Conservation (phyloP, 2,797 vertebrate genomes). For the Rhynchonycteris naso region DNA sequence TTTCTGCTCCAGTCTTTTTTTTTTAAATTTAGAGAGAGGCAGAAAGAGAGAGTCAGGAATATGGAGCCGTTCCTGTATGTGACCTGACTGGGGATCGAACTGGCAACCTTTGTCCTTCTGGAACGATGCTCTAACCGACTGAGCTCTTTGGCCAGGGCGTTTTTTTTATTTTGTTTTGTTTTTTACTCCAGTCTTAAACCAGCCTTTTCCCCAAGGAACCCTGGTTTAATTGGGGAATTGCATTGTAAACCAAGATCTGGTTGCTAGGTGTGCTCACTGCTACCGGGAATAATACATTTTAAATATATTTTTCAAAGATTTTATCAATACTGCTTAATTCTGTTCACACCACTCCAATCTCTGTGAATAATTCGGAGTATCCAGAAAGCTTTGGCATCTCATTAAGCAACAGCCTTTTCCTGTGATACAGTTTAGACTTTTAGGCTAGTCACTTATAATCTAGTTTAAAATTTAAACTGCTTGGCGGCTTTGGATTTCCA, state of each 20-base stretch:
- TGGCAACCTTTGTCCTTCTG: no score
- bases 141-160: no score
- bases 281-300: not conserved
- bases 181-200: slow-evolving; percentile 9
- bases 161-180: not conserved
- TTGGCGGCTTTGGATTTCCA: not conserved
- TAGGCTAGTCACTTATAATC: slow-evolving; percentile 6
- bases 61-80: no score
- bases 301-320: not conserved
- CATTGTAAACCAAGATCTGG: not conserved
- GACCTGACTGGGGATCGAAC: no score
- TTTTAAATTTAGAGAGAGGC: no score
- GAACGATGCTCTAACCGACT: no score
- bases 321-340: not conserved
- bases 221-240: not conserved
- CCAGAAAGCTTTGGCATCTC: not conserved
- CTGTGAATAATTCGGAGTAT: slow-evolving; percentile 9
- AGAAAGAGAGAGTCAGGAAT: no score
- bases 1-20: slow-evolving; percentile 8
- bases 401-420: not conserved
- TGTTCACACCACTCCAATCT: not conserved
- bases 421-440: not conserved
- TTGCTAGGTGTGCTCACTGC: not conserved
- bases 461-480: slow-evolving; percentile 37
- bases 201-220: not conserved